A percentile compares a stretch with the other conserved stretches of the same genome.
Evolutionary conservation across 2,797 vertebrate species (phyloP).

Genomic region (Valencia hispanica): DNA sequence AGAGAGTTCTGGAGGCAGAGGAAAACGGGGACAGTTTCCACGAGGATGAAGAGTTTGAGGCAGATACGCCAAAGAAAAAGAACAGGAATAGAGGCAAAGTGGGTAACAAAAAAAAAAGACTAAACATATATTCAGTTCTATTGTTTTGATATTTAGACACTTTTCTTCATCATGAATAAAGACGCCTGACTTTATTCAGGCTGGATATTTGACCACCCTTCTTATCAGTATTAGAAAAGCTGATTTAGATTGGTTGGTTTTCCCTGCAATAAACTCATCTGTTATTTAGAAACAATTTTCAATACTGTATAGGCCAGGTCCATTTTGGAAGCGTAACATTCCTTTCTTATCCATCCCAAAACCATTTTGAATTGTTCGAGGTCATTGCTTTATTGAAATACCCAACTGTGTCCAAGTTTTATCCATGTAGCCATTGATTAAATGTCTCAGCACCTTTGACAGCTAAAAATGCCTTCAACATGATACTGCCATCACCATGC

Average conservation of each 20-base stretch:
- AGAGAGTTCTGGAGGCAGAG: slow-evolving; percentile 96
- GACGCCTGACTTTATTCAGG: not conserved
- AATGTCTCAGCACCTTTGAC: not conserved
- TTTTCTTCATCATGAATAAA: not conserved
- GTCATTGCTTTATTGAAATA: not conserved
- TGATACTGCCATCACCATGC: not conserved
- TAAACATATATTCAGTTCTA: not conserved
- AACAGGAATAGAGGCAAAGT: slow-evolving; percentile 94
- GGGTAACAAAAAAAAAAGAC: slow-evolving; percentile 54
- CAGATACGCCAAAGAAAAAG: slow-evolving; percentile 95
- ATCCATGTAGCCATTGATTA: too few relatives aligned
- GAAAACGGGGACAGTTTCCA: slow-evolving; percentile 93
- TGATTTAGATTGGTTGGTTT: not conserved
- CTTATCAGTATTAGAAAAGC: not conserved
- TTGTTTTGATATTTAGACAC: not conserved
- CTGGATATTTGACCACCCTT: not conserved
- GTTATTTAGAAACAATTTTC: not conserved
- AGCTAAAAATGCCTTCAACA: not conserved
- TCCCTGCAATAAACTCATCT: not conserved
- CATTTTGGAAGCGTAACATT: not conserved
- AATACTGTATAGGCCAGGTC: not conserved
- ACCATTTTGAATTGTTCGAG: not conserved
- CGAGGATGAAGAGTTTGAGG: slow-evolving; percentile 94
- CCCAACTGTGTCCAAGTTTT: not conserved
- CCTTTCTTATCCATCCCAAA: not conserved